Evolutionary conservation across 1,140 invertebrate genomes (phyloP).

Genomic region (Planococcus citri): DNA sequence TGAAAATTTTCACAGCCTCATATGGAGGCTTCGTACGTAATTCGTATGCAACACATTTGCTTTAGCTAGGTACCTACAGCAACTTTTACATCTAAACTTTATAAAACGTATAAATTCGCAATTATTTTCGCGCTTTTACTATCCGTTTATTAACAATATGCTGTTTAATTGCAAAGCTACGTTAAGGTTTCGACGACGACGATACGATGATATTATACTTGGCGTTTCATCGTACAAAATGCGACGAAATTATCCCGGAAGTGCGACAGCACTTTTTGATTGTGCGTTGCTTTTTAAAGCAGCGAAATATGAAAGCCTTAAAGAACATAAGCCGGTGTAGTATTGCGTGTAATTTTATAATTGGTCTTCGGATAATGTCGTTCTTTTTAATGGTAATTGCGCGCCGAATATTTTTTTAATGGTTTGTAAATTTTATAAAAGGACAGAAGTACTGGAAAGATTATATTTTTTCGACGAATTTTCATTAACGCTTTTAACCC

Average conservation of each 20-base stretch:
- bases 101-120: too few species aligned
- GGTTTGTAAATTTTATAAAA: background rate
- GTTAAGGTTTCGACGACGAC: background rate
- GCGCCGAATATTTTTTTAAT: background rate
- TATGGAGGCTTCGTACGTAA: too few species aligned
- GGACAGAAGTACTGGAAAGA: background rate
- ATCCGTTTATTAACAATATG: background rate
- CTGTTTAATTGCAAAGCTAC: background rate
- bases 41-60: too few species aligned
- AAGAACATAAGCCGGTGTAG: background rate
- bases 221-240: too few species aligned
- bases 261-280: background rate
- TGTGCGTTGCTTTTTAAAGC: background rate
- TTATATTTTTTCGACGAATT: background rate
- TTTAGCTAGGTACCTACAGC: too few species aligned
- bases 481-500: background rate
- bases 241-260: background rate
- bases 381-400: background rate
- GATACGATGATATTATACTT: background rate
- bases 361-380: background rate
- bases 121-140: too few species aligned
- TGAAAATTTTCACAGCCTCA: too few species aligned
- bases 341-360: slow-evolving; percentile 1
- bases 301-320: background rate
- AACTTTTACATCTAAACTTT: too few species aligned